Percentiles rank a stretch among this genome's conserved stretches.
These are phyloP conservation scores for Pelecanoides urinatrix DNA, from an alignment of 2,113 vertebrate species.

Conservation along the genomic window DNA sequence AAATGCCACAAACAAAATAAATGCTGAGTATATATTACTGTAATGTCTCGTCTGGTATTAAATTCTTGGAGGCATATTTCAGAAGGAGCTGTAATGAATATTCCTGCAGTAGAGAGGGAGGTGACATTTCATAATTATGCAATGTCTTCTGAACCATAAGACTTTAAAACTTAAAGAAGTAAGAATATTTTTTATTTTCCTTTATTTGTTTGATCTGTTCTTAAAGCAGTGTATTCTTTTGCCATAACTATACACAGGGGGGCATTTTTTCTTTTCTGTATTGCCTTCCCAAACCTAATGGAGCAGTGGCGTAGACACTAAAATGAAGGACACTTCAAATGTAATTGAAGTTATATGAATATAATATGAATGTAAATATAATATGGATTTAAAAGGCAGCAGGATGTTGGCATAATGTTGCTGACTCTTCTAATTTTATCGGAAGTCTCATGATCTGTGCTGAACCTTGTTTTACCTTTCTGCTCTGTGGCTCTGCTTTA, in stretches of 20 bases:
- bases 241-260: background rate
- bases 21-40: background rate
- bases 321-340: background rate
- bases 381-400: background rate
- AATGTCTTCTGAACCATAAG: background rate
- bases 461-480: background rate
- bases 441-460: background rate
- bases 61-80: background rate
- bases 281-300: background rate
- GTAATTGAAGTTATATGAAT: background rate
- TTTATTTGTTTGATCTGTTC: background rate
- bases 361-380: background rate
- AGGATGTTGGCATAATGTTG: background rate
- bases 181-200: background rate
- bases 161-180: background rate
- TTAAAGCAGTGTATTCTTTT: background rate
- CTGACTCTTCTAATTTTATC: conserved; percentile 1
- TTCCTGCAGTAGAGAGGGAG: background rate
- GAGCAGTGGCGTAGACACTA: background rate
- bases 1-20: background rate
- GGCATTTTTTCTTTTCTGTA: background rate
- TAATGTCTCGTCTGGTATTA: background rate
- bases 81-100: background rate
- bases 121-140: background rate
- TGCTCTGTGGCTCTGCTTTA: background rate